Conservation (phyloP, 2,888 invertebrate genomes). For the Dendrolimus pini region DNA sequence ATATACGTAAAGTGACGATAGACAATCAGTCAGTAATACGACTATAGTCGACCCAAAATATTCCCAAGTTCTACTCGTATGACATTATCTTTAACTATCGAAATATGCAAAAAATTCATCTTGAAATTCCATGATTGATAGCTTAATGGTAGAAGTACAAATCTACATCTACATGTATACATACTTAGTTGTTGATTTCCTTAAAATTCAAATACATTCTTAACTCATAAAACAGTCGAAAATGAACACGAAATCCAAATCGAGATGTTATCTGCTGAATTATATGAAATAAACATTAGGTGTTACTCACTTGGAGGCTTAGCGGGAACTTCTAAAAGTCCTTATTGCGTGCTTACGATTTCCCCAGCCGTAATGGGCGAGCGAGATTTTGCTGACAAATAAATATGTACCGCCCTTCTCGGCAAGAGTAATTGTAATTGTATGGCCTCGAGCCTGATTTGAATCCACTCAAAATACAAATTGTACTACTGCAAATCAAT, state of each 20-base stretch:
- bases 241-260: conserved; percentile 1
- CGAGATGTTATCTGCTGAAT: conserved; percentile 24
- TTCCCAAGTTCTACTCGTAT: too few relatives aligned
- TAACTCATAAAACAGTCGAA: not conserved
- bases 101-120: too few relatives aligned
- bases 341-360: conserved; percentile 63
- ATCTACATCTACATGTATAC: too few relatives aligned
- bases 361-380: conserved; percentile 52
- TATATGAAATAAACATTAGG: conserved; percentile 42
- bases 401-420: conserved; percentile 57
- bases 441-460: conserved; percentile 3
- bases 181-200: too few relatives aligned
- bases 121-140: too few relatives aligned
- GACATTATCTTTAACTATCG: too few relatives aligned
- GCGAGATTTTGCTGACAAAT: conserved; percentile 68
- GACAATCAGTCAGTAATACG: too few relatives aligned
- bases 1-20: too few relatives aligned
- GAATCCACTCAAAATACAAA: conserved; percentile 9
- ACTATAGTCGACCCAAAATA: too few relatives aligned
- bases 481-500: too few relatives aligned
- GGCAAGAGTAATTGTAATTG: conserved; percentile 46
- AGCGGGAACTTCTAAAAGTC: conserved; percentile 43
- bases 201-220: too few relatives aligned
- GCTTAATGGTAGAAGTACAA: too few relatives aligned
- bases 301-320: conserved; percentile 27